Conservation (phyloP, 2,113 vertebrate genomes). For the Stomatorhinus ivindoensis region DNA sequence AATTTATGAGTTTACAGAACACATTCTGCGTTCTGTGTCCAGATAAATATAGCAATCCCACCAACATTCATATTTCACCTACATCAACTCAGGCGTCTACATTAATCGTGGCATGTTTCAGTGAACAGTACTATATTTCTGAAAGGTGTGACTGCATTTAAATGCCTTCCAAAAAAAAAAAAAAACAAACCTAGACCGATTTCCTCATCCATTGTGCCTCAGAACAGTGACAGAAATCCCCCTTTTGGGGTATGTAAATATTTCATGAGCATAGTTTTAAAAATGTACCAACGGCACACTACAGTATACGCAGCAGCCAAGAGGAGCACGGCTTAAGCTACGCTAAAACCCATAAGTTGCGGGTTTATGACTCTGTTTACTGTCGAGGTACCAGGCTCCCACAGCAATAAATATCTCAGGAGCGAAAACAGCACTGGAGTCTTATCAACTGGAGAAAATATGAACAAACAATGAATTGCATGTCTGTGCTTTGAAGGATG, state of each 20-base stretch:
- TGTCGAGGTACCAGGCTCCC: background rate
- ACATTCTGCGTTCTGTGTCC: background rate
- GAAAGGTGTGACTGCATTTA: background rate
- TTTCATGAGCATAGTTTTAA: background rate
- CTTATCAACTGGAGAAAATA: conserved; percentile 16
- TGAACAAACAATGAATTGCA: conserved; percentile 30
- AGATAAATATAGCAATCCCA: background rate
- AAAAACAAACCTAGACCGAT: background rate
- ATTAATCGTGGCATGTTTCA: background rate
- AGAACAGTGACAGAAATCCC: background rate
- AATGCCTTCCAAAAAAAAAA: background rate
- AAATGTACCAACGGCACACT: background rate
- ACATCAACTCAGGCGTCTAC: background rate
- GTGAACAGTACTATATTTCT: background rate
- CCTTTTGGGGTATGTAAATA: conserved; percentile 10
- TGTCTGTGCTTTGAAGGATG: conserved; percentile 24
- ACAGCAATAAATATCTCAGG: background rate
- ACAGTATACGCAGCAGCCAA: background rate
- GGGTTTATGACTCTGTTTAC: background rate
- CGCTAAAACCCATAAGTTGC: background rate
- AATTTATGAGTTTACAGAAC: background rate
- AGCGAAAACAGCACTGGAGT: background rate
- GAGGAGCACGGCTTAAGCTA: background rate
- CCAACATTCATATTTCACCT: background rate
- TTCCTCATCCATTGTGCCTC: background rate